These are phyloP conservation scores for Akabosia matsudoensis DNA, from an alignment of 1,140 invertebrate species.

Conservation along the genomic window DNA sequence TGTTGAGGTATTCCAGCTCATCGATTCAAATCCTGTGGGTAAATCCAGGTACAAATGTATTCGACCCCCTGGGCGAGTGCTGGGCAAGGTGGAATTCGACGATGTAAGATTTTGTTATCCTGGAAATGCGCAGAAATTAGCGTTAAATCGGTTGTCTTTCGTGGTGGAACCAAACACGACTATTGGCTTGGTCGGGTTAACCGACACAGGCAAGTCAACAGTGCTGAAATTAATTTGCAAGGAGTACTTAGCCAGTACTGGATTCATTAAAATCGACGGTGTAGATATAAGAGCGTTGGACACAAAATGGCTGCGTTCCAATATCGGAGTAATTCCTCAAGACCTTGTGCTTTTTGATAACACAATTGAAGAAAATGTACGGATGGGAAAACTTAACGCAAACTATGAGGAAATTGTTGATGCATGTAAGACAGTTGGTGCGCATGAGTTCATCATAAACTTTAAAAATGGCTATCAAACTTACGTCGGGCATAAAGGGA, in stretches of 20 bases:
- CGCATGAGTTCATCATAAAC: conserved; percentile 55
- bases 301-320: conserved; percentile 66
- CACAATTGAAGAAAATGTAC: conserved; percentile 52
- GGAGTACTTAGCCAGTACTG: conserved; percentile 71
- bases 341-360: conserved; percentile 54
- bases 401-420: conserved; percentile 46
- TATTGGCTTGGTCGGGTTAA: conserved; percentile 78
- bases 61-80: neutral
- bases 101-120: conserved; percentile 62
- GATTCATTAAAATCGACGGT: conserved; percentile 57
- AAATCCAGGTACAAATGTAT: too few relatives aligned
- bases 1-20: conserved; percentile 25
- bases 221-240: conserved; percentile 70
- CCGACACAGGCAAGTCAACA: conserved; percentile 82
- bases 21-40: too few relatives aligned
- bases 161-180: conserved; percentile 65
- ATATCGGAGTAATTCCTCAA: conserved; percentile 75
- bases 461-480: conserved; percentile 69
- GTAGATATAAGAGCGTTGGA: conserved; percentile 63
- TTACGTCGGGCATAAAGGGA: conserved; percentile 70
- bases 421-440: conserved; percentile 52
- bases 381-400: conserved; percentile 49
- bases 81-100: conserved; percentile 68
- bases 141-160: conserved; percentile 69
- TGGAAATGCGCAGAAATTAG: conserved; percentile 39